Base-by-base conservation (phyloP, 1,140 invertebrate genomes). In the Tetramorium alpestre region DNA sequence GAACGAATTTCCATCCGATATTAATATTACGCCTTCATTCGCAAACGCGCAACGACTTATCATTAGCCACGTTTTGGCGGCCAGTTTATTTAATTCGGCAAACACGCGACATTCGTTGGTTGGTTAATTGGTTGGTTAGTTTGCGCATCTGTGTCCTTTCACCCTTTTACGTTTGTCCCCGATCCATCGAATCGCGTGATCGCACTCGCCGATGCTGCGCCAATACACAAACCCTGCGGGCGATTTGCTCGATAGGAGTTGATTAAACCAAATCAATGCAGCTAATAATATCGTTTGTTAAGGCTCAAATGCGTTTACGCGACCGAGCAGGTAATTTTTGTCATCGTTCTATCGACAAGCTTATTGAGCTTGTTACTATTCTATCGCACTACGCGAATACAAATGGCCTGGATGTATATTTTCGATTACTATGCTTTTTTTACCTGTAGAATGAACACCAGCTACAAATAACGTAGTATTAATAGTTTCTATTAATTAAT, bases 81-180 rank as follows among this genome's bases (percentile, higher is more conserved):
- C 28, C 60, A 85, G 84, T 88, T 88, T 85, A 78, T 88, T 89
- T 87, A 76, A 77, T 87, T 90, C 44, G 49, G 62, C 80, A 88
- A 90, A 72, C 64, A 88, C 49, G 51, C 28, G 54, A 38, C 62
- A 18, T 51, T 75, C 69, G 56, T 85, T 65, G 69, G 65, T 77
- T 33, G 47, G 51, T 80, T 58, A 56, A 51, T 86, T 67, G 62
- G 64, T 80, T 22, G 67, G 62, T 69, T 67, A 51, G 64, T 69
- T 89, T 84, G 85, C 78, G 51, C 88, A 90, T 90, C 80, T 87
- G 86, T 72, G 80, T 87, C 60, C 76, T 80, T 80, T 70, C 49
- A 7, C 64, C 67, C 60, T 56, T 47, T 25, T 11, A 60, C 77
- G 25, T 51, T 65, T 70, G 54, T 73, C 28, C 69, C 25, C 51